These are phyloP conservation scores for Orgyia antiqua DNA, from an alignment of 2,888 invertebrate genomes.

Conservation along the genomic window DNA sequence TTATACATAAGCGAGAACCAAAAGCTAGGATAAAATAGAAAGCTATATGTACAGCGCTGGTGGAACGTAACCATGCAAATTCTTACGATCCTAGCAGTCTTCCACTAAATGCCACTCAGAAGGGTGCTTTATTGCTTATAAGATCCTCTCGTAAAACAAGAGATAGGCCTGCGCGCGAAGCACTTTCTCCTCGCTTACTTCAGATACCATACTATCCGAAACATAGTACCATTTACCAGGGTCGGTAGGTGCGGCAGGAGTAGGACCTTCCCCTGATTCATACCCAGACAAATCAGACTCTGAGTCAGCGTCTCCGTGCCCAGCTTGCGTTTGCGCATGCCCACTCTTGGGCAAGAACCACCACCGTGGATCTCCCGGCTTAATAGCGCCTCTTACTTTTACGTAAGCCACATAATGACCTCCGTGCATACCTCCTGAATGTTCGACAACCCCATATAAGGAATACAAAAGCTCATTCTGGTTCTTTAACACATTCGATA, in stretches of 20 bases:
- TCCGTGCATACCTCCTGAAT: conserved; percentile 93
- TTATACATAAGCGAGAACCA: conserved; percentile 12
- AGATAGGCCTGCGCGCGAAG: conserved; percentile 94
- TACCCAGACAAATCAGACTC: conserved; percentile 77
- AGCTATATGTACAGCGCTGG: conserved; percentile 53
- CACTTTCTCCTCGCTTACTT: conserved; percentile 88
- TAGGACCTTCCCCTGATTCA: conserved; percentile 70
- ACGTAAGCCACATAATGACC: conserved; percentile 95
- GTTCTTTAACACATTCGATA: conserved; percentile 79
- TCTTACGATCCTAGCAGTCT: conserved; percentile 48
- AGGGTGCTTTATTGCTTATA: conserved; percentile 63
- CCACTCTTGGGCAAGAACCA: conserved; percentile 83
- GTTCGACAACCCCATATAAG: conserved; percentile 96
- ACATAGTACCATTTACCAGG: conserved; percentile 95
- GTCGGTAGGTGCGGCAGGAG: conserved; percentile 50
- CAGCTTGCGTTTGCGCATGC: conserved; percentile 67
- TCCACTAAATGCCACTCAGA: conserved; percentile 58
- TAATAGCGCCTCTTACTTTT: conserved; percentile 85
- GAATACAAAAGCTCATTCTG: conserved; percentile 88
- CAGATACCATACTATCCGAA: conserved; percentile 92
- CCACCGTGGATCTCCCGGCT: conserved; percentile 83
- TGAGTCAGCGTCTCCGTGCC: conserved; percentile 63
- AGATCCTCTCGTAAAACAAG: conserved; percentile 96
- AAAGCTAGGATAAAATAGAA: conserved; percentile 23
- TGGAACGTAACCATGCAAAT: conserved; percentile 26